Percentiles rank a stretch among this genome's conserved stretches.
These are phyloP conservation scores for Oreocharis arfaki DNA, from an alignment of 2,113 vertebrate species.

Conservation along the genomic window DNA sequence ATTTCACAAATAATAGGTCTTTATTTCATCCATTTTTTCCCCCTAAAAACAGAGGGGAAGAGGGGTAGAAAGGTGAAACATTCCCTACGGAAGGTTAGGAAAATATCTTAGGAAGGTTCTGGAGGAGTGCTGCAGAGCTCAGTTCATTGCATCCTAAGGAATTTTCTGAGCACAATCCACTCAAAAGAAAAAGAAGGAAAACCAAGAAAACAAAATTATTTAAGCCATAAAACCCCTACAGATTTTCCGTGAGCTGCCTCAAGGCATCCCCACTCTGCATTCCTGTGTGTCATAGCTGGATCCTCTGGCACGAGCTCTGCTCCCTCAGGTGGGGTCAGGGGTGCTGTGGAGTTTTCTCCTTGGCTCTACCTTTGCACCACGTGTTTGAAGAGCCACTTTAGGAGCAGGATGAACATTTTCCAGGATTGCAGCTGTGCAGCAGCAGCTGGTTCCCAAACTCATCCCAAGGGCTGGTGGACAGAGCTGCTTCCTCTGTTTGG, in stretches of 20 bases:
- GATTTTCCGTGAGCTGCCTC: not conserved
- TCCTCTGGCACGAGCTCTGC: not conserved
- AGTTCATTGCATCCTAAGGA: not conserved
- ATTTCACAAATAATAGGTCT: not conserved
- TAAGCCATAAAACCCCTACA: not conserved
- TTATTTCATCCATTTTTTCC: not conserved
- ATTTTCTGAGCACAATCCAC: not conserved
- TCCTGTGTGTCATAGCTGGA: not conserved
- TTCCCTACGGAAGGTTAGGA: not conserved
- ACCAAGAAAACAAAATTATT: not conserved
- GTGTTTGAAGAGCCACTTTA: not conserved
- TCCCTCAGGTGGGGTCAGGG: fast-evolving
- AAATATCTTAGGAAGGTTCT: not conserved
- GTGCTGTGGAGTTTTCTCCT: not conserved
- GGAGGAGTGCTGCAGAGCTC: not conserved
- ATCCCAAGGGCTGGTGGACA: not conserved
- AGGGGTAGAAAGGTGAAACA: not conserved
- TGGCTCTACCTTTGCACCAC: not conserved
- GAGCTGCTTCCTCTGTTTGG: not conserved
- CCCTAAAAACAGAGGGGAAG: not conserved
- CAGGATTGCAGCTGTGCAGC: not conserved
- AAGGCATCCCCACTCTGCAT: not conserved
- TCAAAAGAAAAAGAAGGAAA: not conserved
- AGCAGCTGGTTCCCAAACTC: not conserved
- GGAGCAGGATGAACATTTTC: not conserved